Percentiles rank a stretch among this genome's conserved stretches.
Evolutionary conservation across 2,888 invertebrate genomes (phyloP).

Genomic region (Lymantria dispar): DNA sequence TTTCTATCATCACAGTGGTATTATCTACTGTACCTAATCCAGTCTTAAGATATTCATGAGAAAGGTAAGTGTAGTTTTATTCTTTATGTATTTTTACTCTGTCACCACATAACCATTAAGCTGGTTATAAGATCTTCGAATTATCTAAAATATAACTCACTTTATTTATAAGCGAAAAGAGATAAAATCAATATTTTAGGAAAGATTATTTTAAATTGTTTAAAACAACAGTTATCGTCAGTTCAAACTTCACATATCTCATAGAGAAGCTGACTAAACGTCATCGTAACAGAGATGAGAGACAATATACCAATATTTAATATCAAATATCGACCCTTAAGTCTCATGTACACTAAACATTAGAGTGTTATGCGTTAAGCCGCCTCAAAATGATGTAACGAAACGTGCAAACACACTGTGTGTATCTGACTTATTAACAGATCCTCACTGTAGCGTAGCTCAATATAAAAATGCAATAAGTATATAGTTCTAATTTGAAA

Average conservation of each 20-base stretch:
- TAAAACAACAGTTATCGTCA: slow-evolving; percentile 29
- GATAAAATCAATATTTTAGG: too few relatives aligned
- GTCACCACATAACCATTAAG: too few relatives aligned
- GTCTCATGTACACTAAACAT: slow-evolving; percentile 74
- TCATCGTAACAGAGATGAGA: slow-evolving; percentile 56
- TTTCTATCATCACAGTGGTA: too few relatives aligned
- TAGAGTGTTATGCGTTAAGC: slow-evolving; percentile 73
- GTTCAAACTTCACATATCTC: slow-evolving; percentile 58
- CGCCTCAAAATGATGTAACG: slow-evolving; percentile 75
- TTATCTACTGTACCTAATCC: too few relatives aligned
- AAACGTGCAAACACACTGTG: slow-evolving; percentile 70
- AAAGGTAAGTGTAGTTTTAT: too few relatives aligned
- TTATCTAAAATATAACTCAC: too few relatives aligned
- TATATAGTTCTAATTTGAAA: slow-evolving; percentile 1
- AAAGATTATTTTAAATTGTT: too few relatives aligned
- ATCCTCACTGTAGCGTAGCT: slow-evolving; percentile 51
- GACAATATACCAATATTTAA: slow-evolving; percentile 75
- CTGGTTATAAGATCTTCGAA: too few relatives aligned
- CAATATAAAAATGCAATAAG: slow-evolving; percentile 11
- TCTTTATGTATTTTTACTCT: too few relatives aligned
- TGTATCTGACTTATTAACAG: slow-evolving; percentile 76
- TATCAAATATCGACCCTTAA: slow-evolving; percentile 71
- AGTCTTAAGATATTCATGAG: too few relatives aligned
- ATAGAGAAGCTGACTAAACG: slow-evolving; percentile 51
- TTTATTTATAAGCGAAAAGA: too few relatives aligned